These are phyloP conservation scores for Phymatocera aterrima DNA, from an alignment of 2,888 invertebrate species.

Conservation along the genomic window DNA sequence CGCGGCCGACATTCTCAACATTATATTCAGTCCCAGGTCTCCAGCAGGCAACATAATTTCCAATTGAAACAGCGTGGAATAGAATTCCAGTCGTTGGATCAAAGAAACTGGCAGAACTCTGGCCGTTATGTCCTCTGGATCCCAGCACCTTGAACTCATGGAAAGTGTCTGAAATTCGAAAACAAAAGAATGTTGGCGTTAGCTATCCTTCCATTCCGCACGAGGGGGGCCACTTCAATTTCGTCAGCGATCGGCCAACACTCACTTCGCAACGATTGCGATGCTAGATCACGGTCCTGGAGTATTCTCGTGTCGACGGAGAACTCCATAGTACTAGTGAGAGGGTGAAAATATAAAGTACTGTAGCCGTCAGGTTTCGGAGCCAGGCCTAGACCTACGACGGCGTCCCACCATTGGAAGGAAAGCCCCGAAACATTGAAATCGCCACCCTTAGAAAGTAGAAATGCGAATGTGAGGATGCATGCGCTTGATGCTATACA, in stretches of 20 bases:
- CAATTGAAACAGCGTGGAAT: constrained; percentile 85
- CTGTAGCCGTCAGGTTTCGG: constrained; percentile 81
- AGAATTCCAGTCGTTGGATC: constrained; percentile 84
- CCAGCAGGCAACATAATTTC: constrained; percentile 89
- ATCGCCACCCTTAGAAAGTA: constrained; percentile 77
- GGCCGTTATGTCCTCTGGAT: constrained; percentile 83
- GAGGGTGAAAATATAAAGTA: constrained; percentile 85
- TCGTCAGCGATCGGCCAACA: not conserved
- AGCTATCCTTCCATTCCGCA: not conserved
- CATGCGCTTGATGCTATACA: not conserved
- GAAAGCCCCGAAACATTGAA: constrained; percentile 83
- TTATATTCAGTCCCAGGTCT: constrained; percentile 83
- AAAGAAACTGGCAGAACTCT: constrained; percentile 84
- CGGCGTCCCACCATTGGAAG: constrained; percentile 87
- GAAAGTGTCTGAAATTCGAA: constrained; percentile 74
- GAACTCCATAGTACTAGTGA: constrained; percentile 85
- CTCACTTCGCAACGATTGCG: constrained; percentile 70
- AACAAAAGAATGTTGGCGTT: not conserved
- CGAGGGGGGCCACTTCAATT: not conserved
- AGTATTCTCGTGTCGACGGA: constrained; percentile 82
- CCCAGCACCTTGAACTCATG: constrained; percentile 83
- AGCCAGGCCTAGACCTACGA: constrained; percentile 85
- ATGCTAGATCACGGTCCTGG: constrained; percentile 77
- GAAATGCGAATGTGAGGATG: not conserved
- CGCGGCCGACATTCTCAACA: constrained; percentile 83